A percentile compares a stretch with the other conserved stretches of the same genome.
phyloP scores from a whole-genome alignment of 2,888 invertebrate species.

The Myathropa florea region DNA sequence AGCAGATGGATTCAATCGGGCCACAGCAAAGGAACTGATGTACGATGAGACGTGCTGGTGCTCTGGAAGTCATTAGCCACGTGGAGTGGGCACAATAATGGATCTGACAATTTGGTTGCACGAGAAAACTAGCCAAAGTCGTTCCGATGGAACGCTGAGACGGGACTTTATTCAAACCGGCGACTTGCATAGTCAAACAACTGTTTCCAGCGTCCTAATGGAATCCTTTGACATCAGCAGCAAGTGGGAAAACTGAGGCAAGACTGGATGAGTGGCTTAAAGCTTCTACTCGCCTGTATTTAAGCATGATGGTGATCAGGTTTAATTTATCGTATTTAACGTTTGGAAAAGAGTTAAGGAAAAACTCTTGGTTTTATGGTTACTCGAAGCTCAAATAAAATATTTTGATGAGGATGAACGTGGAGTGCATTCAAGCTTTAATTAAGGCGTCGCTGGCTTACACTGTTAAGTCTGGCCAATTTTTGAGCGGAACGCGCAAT shows the following conservation, averaged over 20 bases:
- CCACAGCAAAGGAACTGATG: conserved; percentile 12
- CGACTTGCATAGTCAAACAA: neutral
- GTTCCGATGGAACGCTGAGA: neutral
- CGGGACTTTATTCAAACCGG: neutral
- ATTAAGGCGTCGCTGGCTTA: too few species aligned
- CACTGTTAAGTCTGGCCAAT: too few species aligned
- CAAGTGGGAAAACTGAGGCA: neutral
- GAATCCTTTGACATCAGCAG: neutral
- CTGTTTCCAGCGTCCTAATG: neutral
- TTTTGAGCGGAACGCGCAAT: too few species aligned
- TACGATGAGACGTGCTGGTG: conserved; percentile 11
- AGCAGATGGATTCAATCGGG: conserved; percentile 21
- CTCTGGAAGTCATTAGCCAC: conserved; percentile 22
- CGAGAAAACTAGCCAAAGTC: neutral
- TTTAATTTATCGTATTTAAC: too few species aligned
- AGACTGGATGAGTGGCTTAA: neutral
- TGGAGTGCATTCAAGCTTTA: too few species aligned
- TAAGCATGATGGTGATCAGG: too few species aligned
- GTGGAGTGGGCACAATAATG: neutral
- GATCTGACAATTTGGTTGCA: neutral
- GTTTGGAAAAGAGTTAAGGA: too few species aligned
- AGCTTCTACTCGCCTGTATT: neutral
- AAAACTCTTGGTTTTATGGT: too few species aligned
- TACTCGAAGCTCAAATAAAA: too few species aligned
- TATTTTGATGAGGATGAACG: too few species aligned